A percentile compares a stretch with the other conserved stretches of the same genome.
Evolutionary conservation across 2,797 vertebrate species (phyloP).

Genomic region (Meriones psammophilus): DNA sequence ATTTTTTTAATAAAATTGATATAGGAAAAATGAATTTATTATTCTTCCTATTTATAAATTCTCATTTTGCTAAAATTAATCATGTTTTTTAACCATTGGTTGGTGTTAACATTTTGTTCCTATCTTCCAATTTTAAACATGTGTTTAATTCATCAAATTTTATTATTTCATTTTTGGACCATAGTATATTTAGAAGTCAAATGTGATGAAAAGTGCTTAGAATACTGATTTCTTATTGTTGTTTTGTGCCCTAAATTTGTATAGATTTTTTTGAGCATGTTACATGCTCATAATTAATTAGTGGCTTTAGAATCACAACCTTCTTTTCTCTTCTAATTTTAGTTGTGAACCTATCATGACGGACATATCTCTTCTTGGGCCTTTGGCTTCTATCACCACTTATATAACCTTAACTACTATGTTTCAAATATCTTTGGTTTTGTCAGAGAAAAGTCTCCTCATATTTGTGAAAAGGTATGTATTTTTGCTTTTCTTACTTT

Average conservation of each 20-base stretch:
- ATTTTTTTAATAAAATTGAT: conserved; percentile 86
- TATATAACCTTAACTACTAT: background rate
- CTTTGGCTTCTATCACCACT: background rate
- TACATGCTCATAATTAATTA: background rate
- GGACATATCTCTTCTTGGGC: background rate
- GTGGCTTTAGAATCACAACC: background rate
- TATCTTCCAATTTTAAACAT: background rate
- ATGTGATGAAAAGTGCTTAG: background rate
- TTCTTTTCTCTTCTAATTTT: background rate
- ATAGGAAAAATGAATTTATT: conserved; percentile 29
- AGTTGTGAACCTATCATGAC: background rate
- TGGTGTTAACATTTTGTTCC: background rate
- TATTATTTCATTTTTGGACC: background rate
- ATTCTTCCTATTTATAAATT: background rate
- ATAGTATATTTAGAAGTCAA: background rate
- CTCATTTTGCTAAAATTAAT: background rate
- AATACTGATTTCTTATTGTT: background rate
- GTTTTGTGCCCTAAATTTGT: too few species aligned
- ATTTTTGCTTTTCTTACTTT: background rate
- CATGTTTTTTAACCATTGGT: background rate
- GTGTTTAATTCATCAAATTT: background rate
- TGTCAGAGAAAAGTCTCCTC: background rate
- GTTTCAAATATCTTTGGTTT: background rate
- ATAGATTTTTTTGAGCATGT: background rate
- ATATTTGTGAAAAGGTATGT: background rate